phyloP scores from a whole-genome alignment of 2,797 vertebrate genomes.

The Lerista edwardsae region DNA sequence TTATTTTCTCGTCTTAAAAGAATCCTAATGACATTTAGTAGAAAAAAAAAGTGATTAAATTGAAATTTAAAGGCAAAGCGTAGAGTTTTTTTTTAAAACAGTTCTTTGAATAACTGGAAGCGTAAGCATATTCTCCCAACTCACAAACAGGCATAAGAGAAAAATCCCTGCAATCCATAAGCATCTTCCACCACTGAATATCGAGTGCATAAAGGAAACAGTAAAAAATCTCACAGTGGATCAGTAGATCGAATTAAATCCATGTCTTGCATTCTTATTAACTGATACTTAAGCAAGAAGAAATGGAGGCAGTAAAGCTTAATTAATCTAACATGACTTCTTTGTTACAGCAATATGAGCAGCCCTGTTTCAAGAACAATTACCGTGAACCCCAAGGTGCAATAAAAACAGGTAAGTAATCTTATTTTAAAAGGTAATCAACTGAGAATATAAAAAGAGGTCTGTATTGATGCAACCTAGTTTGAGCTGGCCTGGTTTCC shows the following conservation, averaged over 20 bases:
- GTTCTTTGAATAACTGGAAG: too few species aligned
- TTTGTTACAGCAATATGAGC: background rate
- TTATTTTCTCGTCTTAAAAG: background rate
- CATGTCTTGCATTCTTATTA: background rate
- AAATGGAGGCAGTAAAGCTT: background rate
- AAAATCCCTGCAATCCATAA: too few species aligned
- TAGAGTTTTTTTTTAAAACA: too few species aligned
- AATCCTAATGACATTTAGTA: too few species aligned
- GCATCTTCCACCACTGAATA: background rate
- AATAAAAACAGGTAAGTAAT: conserved; percentile 1
- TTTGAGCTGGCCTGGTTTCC: background rate
- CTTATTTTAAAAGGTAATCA: background rate
- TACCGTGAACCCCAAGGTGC: background rate
- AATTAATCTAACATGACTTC: background rate
- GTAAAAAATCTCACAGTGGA: background rate
- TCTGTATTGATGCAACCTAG: background rate
- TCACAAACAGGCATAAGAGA: background rate
- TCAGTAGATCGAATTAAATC: background rate
- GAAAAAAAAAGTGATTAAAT: background rate
- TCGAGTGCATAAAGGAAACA: background rate
- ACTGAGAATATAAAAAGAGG: background rate
- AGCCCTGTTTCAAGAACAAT: background rate
- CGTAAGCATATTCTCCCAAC: too few species aligned
- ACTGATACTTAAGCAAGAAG: background rate
- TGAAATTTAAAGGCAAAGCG: too few species aligned